These are phyloP conservation scores for Rhynchomys soricoides DNA, from an alignment of 2,113 vertebrate species.

Conservation along the genomic window DNA sequence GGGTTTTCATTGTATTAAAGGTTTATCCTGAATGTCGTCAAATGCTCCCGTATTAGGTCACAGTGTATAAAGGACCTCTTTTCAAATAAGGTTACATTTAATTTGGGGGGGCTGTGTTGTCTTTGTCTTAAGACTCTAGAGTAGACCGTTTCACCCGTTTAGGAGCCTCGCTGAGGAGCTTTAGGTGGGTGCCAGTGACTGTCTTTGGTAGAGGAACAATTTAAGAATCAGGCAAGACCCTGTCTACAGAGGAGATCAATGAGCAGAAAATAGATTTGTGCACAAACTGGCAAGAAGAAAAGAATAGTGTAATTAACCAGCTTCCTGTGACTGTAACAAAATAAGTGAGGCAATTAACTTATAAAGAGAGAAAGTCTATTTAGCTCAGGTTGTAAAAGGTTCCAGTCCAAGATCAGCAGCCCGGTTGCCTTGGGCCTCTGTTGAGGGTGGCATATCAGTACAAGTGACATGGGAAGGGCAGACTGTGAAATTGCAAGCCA, in stretches of 20 bases:
- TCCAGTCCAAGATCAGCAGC: neutral
- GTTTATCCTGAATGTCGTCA: conserved; percentile 45
- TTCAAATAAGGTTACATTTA: conserved; percentile 50
- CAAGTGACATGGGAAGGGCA: neutral
- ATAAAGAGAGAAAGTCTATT: neutral
- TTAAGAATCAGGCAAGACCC: neutral
- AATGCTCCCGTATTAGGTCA: neutral
- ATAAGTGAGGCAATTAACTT: neutral
- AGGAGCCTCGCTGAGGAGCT: neutral
- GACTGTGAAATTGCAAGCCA: neutral
- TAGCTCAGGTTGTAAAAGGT: neutral
- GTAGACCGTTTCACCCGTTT: neutral
- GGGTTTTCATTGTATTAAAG: conserved; percentile 54
- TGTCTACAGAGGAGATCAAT: neutral
- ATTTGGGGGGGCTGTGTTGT: neutral
- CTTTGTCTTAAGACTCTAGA: conserved; percentile 32
- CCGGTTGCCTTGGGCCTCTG: neutral
- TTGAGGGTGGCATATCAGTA: neutral
- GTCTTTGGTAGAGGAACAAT: neutral
- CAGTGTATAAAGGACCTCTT: conserved; percentile 35
- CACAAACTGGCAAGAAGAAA: neutral
- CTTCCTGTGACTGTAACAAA: neutral
- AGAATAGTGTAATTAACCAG: neutral
- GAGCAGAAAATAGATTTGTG: neutral
- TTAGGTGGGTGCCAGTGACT: neutral